Base-by-base conservation (phyloP, 2,113 vertebrate species). In the Erinaceus europaeus region DNA sequence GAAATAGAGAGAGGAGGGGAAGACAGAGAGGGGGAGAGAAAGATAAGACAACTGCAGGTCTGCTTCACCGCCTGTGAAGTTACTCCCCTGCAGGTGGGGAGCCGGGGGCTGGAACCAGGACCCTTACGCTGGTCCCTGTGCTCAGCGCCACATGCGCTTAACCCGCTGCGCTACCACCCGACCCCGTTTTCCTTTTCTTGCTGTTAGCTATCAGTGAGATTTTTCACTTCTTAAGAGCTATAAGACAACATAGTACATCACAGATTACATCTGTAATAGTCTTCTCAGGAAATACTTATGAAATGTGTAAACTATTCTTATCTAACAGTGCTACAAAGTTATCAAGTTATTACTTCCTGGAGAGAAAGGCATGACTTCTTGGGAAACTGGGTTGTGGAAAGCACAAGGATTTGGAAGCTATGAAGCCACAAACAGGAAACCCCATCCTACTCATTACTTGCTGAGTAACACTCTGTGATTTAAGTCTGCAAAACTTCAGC, bases 231-330 rank as follows among this genome's bases (percentile, higher is more conserved):
- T 81, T 85, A 46, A 71, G 44, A 68, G 17, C 27, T 57, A 3
- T 7, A 81, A 75, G 42, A 72, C 13, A 72, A 25, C 72, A 25
- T 12, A 42, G 15, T 55, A 50, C 29, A 77, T 76, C 42, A 81
- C 44, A 76, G 90, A 77, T 38, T 68, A 72, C 17, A 80, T 62
- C 10, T 29, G 0, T 52, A 65, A 53, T 59, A 57, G n/a, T 77
- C 29, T 85, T 80, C n/a, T 55, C 36, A 62, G 36, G 32, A 86
- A 92, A 89, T 83, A 76, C 57, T 82, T 27, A 62, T 8, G 25
- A 44, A 73, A 85, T 90, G 9, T 36, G 3, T 88, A 53, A 87
- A 78, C 3, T 53, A 8, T 44, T 80, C 83, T 64, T n/a, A 17
- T 81, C n/a, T 61, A 74, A 44, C 48, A 84, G 27, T 88, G 10